A percentile compares a stretch with the other conserved stretches of the same genome.
Conservation (phyloP, 1,140 invertebrate genomes). For the Drosophila tristis region DNA sequence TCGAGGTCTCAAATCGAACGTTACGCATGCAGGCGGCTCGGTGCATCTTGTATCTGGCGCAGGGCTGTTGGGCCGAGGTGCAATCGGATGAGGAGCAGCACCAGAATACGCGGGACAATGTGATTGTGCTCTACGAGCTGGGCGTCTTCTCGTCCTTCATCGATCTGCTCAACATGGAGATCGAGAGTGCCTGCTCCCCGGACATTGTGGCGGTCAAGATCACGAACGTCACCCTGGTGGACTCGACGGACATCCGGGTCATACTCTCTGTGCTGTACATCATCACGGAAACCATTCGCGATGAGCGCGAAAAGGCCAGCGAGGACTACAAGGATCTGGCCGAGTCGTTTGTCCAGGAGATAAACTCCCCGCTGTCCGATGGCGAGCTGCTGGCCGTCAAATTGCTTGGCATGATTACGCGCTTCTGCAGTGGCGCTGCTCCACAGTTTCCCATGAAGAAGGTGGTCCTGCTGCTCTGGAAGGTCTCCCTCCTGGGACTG, state of each 20-base stretch:
- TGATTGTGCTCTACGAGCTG: conserved; percentile 94
- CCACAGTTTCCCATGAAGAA: conserved; percentile 99
- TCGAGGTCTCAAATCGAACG: conserved; percentile 93
- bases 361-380: conserved; percentile 90
- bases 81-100: conserved; percentile 95
- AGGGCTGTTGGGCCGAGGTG: conserved; percentile 97
- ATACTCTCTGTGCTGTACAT: conserved; percentile 97
- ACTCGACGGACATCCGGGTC: conserved; percentile 95
- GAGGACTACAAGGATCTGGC: conserved; percentile 90
- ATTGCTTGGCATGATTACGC: conserved; percentile 96
- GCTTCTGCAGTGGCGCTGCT: conserved; percentile 96
- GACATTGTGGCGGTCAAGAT: conserved; percentile 93
- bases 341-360: conserved; percentile 91
- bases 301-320: conserved; percentile 87
- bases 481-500: conserved; percentile 94
- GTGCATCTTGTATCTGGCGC: conserved; percentile 95
- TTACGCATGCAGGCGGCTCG: conserved; percentile 93
- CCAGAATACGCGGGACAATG: conserved; percentile 92
- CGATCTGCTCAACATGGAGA: conserved; percentile 97
- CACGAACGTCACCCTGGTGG: conserved; percentile 92
- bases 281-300: conserved; percentile 95
- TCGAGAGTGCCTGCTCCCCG: conserved; percentile 90
- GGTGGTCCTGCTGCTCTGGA: conserved; percentile 97
- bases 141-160: conserved; percentile 95
- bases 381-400: conserved; percentile 95